A percentile compares a stretch with the other conserved stretches of the same genome.
Conservation (phyloP, 2,797 vertebrate species). For the Crax fasciolata region DNA sequence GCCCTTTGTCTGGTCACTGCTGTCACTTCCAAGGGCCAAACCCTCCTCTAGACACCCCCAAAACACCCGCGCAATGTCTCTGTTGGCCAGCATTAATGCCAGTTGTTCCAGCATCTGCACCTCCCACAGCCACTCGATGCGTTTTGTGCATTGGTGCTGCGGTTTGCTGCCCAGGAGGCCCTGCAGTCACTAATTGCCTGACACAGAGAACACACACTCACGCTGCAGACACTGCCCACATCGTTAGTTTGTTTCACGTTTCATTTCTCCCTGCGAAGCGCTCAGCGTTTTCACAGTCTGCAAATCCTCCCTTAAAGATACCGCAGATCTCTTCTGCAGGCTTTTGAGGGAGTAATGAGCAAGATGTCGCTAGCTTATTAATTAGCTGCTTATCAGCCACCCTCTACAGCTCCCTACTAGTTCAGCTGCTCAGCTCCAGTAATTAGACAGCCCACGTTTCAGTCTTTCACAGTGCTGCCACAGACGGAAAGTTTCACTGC, state of each 20-base stretch:
- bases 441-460: constrained; percentile 45
- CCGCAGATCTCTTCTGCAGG: constrained; percentile 43
- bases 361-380: constrained; percentile 59
- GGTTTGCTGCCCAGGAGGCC: not conserved
- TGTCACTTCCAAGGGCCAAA: not conserved
- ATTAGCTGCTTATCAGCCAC: constrained; percentile 31
- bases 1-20: not conserved
- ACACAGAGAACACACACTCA: not conserved
- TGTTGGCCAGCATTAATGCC: not conserved
- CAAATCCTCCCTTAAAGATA: constrained; percentile 50
- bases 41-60: not conserved
- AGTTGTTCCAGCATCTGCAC: not conserved
- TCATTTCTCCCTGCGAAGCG: constrained; percentile 24
- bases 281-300: constrained; percentile 48
- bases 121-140: not conserved
- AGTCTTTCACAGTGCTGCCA: constrained; percentile 5
- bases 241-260: constrained; percentile 58
- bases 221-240: constrained; percentile 27
- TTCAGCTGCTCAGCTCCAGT: constrained; percentile 51
- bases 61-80: not conserved
- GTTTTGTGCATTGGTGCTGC: accelerated
- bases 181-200: constrained; percentile 8
- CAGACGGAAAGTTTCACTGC: constrained; percentile 23
- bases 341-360: constrained; percentile 36
- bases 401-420: not conserved